Base-by-base conservation (phyloP, 2,888 invertebrate species). In the Dicyrtomina minuta region DNA sequence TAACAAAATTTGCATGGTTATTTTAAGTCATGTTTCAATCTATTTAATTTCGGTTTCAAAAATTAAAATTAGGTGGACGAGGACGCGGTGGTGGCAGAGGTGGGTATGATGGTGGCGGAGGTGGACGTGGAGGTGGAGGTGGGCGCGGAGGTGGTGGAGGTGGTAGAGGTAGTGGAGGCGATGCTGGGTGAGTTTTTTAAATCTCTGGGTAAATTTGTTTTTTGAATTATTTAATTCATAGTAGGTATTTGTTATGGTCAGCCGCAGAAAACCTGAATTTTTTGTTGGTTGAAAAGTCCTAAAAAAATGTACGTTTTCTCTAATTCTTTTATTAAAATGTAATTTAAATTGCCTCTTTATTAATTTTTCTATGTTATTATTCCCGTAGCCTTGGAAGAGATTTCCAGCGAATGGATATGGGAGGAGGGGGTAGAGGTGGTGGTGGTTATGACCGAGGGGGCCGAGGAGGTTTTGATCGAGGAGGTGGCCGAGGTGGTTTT, bases 111-210 rank as follows among this genome's bases (percentile, higher is more conserved):
- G 20, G 27, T 17, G 51, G 39, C 33, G 33, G 33, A 46, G 51
- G 58, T 53, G 43, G 55, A 6, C 24, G 55, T 56, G 44, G 44
- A n/a, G 27, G 59, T n/a, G 58, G 67, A 33, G 49, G 26, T 43
- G 56, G 61, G 13, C 43, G 61, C 12, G 8, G 62, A 10, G 13
- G 43, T 13, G 66, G 24, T 56, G 55, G 55, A 17, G 66, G 58
- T 4, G 66, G 22, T 12, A 43, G 56, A 44, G 56, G 66, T 10
- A 22, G 61, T 20, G 61, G 61, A 44, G 39, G 39, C 39, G 43
- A 26, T 10, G 61, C 6, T 10, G 17, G n/a, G 51, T 51, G 20
- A 58, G 39, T 4, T 12, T 27, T 51, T 51, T 51, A 51, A 20
- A 20, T 22, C 10, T 20, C 20, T 51, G 33, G 3, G 33, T 33